Conservation (phyloP, 2,113 vertebrate species). For the Cryptoleucopteryx plumbea region DNA sequence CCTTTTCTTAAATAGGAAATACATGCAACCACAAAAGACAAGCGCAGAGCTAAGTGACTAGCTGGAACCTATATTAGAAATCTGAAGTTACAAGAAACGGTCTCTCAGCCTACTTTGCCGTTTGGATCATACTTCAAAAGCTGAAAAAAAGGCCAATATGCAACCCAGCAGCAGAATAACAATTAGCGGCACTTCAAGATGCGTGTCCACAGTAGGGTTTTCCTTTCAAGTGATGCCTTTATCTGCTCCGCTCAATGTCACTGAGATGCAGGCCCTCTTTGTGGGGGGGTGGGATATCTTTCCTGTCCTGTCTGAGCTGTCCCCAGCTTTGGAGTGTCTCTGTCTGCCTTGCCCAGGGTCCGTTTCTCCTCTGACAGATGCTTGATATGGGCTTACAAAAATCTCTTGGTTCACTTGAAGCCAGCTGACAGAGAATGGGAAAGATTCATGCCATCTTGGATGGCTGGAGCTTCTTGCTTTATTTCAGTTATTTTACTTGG, state of each 20-base stretch:
- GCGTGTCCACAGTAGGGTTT: background rate
- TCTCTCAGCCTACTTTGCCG: background rate
- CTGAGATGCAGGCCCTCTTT: background rate
- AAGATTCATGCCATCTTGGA: background rate
- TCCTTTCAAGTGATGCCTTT: background rate
- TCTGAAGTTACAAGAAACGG: background rate
- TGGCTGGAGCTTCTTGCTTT: background rate
- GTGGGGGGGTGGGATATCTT: background rate
- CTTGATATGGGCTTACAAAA: background rate
- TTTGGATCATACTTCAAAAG: background rate
- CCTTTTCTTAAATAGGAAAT: constrained; percentile 56
- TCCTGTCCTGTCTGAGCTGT: background rate
- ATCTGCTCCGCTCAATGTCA: background rate
- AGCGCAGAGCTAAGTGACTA: background rate
- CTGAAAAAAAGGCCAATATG: background rate
- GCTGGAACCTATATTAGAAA: background rate
- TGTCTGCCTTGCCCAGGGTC: background rate
- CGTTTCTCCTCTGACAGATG: background rate
- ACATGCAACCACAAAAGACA: constrained; percentile 27
- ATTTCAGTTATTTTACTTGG: background rate
- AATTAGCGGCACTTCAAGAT: background rate
- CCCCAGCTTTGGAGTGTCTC: background rate
- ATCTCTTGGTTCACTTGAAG: background rate
- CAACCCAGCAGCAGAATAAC: background rate
- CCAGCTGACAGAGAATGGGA: background rate